phyloP scores from a whole-genome alignment of 2,797 vertebrate species.

The Falco rusticolus region DNA sequence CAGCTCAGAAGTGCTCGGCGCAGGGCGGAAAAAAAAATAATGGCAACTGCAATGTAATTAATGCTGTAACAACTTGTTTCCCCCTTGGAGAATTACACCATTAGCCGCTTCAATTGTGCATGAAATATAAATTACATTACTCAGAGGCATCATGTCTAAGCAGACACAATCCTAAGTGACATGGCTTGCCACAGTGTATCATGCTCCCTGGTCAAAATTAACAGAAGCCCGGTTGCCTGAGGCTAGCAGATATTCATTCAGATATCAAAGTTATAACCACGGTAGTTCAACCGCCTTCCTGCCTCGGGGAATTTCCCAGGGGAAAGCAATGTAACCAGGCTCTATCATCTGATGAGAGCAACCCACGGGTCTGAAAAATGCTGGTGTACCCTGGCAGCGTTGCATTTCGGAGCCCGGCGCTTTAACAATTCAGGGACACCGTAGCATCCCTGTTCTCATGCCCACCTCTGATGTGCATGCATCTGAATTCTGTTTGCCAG shows the following conservation, averaged over 20 bases:
- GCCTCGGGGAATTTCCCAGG: slow-evolving; percentile 1
- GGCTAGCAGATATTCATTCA: slow-evolving; percentile 55
- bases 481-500: not conserved
- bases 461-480: rapidly evolving
- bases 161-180: slow-evolving; percentile 82
- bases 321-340: not conserved
- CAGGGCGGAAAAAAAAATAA: slow-evolving; percentile 29
- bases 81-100: slow-evolving; percentile 85
- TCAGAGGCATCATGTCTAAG: slow-evolving; percentile 80
- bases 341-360: not conserved
- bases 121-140: slow-evolving; percentile 88
- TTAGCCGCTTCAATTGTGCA: slow-evolving; percentile 87
- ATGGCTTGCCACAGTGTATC: slow-evolving; percentile 75
- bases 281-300: not conserved
- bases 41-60: slow-evolving; percentile 81
- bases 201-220: slow-evolving; percentile 74
- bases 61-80: slow-evolving; percentile 85
- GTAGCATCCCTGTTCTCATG: rapidly evolving
- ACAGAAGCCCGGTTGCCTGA: slow-evolving; percentile 58
- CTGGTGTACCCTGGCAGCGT: not conserved
- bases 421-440: not conserved
- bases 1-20: slow-evolving; percentile 29
- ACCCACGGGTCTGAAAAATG: not conserved
- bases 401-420: rapidly evolving
- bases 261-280: slow-evolving; percentile 49